These are phyloP conservation scores for Sciurus vulgaris DNA, from an alignment of 2,797 vertebrate species.

Conservation along the genomic window DNA sequence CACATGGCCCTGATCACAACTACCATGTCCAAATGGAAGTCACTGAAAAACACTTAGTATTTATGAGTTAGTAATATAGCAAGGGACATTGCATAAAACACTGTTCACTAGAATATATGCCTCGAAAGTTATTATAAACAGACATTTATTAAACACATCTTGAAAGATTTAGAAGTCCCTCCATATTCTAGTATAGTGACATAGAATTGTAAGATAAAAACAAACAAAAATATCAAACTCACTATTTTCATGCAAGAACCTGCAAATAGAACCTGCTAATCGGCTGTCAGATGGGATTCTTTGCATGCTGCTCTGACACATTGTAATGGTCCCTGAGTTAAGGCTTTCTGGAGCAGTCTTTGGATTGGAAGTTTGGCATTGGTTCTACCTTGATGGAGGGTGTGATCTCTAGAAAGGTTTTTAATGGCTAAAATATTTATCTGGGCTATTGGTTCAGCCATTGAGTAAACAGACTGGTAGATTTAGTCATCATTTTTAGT, in stretches of 20 bases:
- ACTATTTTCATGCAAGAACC: neutral
- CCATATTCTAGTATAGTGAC: constrained; percentile 71
- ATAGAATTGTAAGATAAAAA: constrained; percentile 69
- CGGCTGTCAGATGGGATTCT: neutral
- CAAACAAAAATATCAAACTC: constrained; percentile 19
- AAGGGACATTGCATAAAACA: constrained; percentile 51
- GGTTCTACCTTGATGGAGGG: constrained; percentile 22
- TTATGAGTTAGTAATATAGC: constrained; percentile 60
- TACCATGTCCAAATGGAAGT: constrained; percentile 57
- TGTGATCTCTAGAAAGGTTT: neutral
- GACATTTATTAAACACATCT: constrained; percentile 64
- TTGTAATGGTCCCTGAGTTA: neutral
- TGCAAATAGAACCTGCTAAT: constrained; percentile 39
- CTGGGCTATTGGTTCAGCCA: constrained; percentile 21
- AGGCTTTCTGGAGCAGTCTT: constrained; percentile 23
- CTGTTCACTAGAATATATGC: constrained; percentile 47
- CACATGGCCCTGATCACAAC: neutral
- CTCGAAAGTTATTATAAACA: constrained; percentile 51
- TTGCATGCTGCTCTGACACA: neutral
- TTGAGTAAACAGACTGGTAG: neutral
- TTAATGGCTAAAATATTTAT: constrained; percentile 58
- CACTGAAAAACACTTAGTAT: constrained; percentile 47
- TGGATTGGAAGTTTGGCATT: neutral
- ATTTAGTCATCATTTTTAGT: constrained; percentile 32
- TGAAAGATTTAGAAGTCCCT: constrained; percentile 59